Evolutionary conservation across 64 coral and sea anemone species (phyloP), one percentile per base, ranked within the genome.

Genomic region (Montipora efflorescens): DNA sequence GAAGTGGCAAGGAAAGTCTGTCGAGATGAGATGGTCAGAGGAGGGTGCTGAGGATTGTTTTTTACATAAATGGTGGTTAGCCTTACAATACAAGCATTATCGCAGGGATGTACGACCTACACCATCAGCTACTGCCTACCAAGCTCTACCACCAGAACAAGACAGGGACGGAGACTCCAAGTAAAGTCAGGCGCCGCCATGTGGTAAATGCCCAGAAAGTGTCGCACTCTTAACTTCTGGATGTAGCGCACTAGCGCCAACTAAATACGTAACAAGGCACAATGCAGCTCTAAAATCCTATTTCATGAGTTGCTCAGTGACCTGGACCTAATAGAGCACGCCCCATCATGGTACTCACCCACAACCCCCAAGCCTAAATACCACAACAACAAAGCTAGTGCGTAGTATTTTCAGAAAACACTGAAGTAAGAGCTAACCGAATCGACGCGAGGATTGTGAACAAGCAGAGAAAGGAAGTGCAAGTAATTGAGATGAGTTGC

Each of bases 161-260:
- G 76, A 8, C 76, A 78, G 36, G 36, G 36, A 36, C 36, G 36
- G 36, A 36, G 36, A 36, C 36, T 36, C 36, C n/a, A 43, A 75
- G 44, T 43, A 6, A 75, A 75, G n/a, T 23, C 73, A 75, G 73
- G 20, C 3, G 7, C 73, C n/a, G 76, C 36, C 23, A 48, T 78
- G 76, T 78, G 25, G 76, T 78, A 78, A 78, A 25, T 78, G 76
- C 25, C 25, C 76, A 43, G 76, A 78, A 43, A 78, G 76, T 43
- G 76, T 78, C 19, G 72, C 19, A 75, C 72, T 8, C 72, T 8
- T 75, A 18, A 2, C 16, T 7, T 20, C 72, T 75, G 72, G 72
- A 22, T 75, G 72, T 44, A 75, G 72, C 14, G 72, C 72, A 44
- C 36, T 75, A 44, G 72, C 72, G 36, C 19, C 19, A 75, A 75